Conservation (phyloP, 2,888 invertebrate genomes). For the Neria commutata region DNA sequence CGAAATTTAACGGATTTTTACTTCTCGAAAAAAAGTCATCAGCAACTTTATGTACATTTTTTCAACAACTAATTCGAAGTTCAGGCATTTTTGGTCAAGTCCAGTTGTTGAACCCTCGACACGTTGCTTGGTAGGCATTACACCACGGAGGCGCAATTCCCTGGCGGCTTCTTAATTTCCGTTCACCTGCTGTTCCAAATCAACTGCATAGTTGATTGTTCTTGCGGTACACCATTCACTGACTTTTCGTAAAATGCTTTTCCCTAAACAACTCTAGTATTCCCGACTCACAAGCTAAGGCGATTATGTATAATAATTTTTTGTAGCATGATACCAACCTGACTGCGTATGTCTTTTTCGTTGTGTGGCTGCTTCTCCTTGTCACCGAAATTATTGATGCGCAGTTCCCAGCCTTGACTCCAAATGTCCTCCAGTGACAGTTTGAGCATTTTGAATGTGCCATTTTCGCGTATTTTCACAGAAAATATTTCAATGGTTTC, state of each 20-base stretch:
- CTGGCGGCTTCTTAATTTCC: too few relatives aligned
- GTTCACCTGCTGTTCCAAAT: too few relatives aligned
- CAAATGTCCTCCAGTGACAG: conserved; percentile 72
- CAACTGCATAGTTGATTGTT: too few relatives aligned
- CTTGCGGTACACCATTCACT: too few relatives aligned
- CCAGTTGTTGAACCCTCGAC: background rate
- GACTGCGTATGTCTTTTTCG: conserved; percentile 72
- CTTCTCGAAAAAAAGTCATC: background rate
- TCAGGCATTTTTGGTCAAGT: background rate
- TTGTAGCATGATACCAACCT: conserved; percentile 62
- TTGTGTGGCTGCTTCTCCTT: conserved; percentile 71
- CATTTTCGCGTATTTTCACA: conserved; percentile 63
- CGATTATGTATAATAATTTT: background rate
- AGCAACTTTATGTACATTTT: background rate
- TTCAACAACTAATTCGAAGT: background rate
- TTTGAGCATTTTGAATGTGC: conserved; percentile 67
- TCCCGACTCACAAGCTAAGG: too few relatives aligned
- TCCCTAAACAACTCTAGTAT: too few relatives aligned
- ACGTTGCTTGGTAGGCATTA: too few relatives aligned
- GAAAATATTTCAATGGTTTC: conserved; percentile 74
- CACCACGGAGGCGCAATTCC: too few relatives aligned
- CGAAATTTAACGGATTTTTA: background rate
- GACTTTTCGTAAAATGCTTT: too few relatives aligned
- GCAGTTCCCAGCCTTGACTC: conserved; percentile 71
- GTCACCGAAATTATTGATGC: conserved; percentile 77